These are phyloP conservation scores for Macroramphosus scolopax DNA, from an alignment of 2,797 vertebrate genomes.

Conservation along the genomic window DNA sequence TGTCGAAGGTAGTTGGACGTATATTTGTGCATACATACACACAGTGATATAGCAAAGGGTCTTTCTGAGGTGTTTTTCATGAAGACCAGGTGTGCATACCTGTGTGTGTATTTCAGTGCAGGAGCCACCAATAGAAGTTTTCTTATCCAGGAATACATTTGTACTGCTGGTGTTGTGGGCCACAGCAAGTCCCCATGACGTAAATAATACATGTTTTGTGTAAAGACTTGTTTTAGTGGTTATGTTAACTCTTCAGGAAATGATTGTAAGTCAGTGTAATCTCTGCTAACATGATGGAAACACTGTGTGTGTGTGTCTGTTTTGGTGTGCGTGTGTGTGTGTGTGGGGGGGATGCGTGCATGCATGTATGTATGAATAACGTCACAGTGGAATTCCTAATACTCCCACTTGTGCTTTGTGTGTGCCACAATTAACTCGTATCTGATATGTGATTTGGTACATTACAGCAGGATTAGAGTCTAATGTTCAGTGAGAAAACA, in stretches of 20 bases:
- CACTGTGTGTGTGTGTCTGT: neutral
- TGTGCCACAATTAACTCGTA: constrained; percentile 50
- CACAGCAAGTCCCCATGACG: too few species aligned
- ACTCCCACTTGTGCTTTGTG: constrained; percentile 12
- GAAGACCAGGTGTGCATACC: constrained; percentile 40
- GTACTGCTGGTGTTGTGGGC: too few species aligned
- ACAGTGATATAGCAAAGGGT: constrained; percentile 60
- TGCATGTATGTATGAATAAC: constrained; percentile 6
- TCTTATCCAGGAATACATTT: too few species aligned
- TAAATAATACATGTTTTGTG: too few species aligned
- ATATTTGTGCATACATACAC: constrained; percentile 14
- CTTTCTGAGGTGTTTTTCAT: constrained; percentile 36
- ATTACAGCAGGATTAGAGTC: constrained; percentile 53
- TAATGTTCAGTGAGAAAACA: constrained; percentile 35
- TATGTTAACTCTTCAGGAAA: too few species aligned
- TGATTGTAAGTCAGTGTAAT: too few species aligned
- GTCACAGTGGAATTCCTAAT: constrained; percentile 27
- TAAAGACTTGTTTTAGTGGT: too few species aligned
- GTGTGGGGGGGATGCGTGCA: too few species aligned
- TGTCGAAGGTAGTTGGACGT: constrained; percentile 27
- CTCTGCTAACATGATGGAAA: too few species aligned
- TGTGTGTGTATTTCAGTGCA: constrained; percentile 30
- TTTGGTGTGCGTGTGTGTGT: neutral
- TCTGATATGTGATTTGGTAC: constrained; percentile 45
- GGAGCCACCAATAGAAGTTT: too few species aligned